These are phyloP conservation scores for Galeopterus variegatus DNA, from an alignment of 2,113 vertebrate genomes.

Conservation along the genomic window DNA sequence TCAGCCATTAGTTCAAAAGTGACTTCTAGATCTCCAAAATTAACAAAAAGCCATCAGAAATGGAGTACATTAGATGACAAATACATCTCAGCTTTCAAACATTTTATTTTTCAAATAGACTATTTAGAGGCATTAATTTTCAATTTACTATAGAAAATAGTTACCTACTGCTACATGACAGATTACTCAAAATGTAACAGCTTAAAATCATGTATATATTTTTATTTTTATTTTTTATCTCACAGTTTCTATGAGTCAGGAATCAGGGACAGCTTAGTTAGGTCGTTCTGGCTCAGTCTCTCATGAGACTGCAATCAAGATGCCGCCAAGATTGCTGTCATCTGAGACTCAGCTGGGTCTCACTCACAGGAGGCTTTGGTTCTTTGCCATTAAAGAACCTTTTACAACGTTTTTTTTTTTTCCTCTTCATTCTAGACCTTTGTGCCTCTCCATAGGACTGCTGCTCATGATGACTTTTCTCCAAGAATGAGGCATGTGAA, in stretches of 20 bases:
- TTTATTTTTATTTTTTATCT: background rate
- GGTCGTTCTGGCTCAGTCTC: background rate
- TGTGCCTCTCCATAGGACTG: background rate
- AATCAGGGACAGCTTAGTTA: background rate
- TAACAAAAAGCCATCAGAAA: background rate
- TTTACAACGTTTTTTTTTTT: no score
- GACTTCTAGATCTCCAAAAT: slow-evolving; percentile 38
- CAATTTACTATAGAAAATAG: background rate
- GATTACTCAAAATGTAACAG: background rate
- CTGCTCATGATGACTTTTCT: background rate
- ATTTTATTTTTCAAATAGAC: slow-evolving; percentile 12
- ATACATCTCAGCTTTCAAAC: background rate
- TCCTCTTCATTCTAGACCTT: no score
- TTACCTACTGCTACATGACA: background rate
- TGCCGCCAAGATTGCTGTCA: background rate
- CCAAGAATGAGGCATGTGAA: background rate
- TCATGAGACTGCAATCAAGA: background rate
- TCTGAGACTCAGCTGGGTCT: background rate
- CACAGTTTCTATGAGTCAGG: background rate
- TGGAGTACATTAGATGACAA: background rate
- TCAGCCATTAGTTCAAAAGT: background rate
- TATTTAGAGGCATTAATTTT: slow-evolving; percentile 7
- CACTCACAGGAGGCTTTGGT: background rate
- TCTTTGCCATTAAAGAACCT: background rate
- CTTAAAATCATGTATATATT: background rate